Evolutionary conservation across 1,140 invertebrate species (phyloP), one percentile per base, ranked within the genome.

Genomic region (Drosophila sp.): DNA sequence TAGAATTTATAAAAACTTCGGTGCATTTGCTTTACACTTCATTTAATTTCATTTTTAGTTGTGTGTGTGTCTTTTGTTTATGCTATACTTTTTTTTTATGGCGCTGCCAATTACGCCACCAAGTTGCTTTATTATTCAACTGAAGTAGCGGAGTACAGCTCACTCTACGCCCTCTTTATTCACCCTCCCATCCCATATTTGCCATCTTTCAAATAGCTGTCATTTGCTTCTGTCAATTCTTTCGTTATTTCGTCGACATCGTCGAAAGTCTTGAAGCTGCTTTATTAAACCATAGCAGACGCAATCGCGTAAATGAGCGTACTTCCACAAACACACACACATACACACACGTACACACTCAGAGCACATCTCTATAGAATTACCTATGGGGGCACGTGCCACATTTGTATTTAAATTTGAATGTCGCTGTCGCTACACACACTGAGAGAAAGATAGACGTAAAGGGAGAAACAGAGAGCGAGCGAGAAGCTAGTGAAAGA

Each of bases 331-430:
- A 32, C 29, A 36, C 50, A 41, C 27, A 48, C 41, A 6, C 7
- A 29, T 7, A 27, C 13, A 51, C 32, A 67, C 29, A 38, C 56
- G 34, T 13, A 36, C 13, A 76, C 34, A 54, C 36, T 50, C 40
- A 63, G 11, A 18, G 54, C 34, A 61, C 38, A 51, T 61, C 50
- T 64, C 58, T 70, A 41, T 45, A 64, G 46, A 77, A 65, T 64
- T 76, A 80, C 75, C 79, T 65, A 67, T 64, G 67, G 64, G 64
- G 66, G 65, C 63, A 89, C 83, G 83, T 83, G 83, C 79, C 73
- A 89, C 83, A 89, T 89, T 87, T 87, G 83, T 83, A 82, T 89
- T 89, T 87, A 89, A 87, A 87, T 89, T 89, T 89, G 72, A 89
- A 89, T 87, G 82, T 74, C 78, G 81, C 46, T 69, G 74, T 62